Base-by-base conservation (phyloP, 2,113 vertebrate genomes). In the Chamaea fasciata region DNA sequence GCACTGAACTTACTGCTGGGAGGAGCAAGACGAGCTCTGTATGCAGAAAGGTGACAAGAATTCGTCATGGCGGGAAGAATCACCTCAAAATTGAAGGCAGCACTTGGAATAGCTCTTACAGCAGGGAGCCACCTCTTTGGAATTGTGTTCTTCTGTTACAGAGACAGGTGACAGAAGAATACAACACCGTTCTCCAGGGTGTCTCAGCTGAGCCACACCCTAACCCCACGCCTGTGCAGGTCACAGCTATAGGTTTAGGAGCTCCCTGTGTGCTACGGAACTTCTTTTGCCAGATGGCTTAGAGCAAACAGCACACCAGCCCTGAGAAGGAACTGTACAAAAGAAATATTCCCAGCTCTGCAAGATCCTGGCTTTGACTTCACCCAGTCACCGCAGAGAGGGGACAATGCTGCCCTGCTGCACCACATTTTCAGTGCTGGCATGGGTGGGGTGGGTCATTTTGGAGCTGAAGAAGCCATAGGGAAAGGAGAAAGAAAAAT, bases 361-460 rank as follows among this genome's bases (percentile, higher is more conserved):
- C 52, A 71, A 42, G 28, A 50, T 8, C 18, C 49, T 64, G 52
- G 53, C 24, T 90, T 63, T 68, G 39, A 24, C 49, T 60, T 50
- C 44, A 33, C 7, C 35, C 52, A 73, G 44, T 18, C 53, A 15
- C 75, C 49, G 57, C 0, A 2, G 41, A 71, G 67, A 46, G 31
- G 9, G 7, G 13, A 56, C 30, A 42, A 7, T 4, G 10, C 6
- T 35, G 37, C 28, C 41, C 27, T 42, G 14, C 67, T 75, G 24
- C 33, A 42, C 2, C 3, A 3, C 2, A 4, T 22, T 53, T 67
- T 19, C 70, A 52, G 15, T 2, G 16, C 3, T 42, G 39, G 13
- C 6, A n/a, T 28, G 7, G 11, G 7, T 7, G 15, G 6, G 7
- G 4, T 88, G 44, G 60, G 11, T 9, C 6, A 15, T 33, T 53